These are phyloP conservation scores for Papilio aristodemus DNA, from an alignment of 1,140 invertebrate species.

Conservation along the genomic window DNA sequence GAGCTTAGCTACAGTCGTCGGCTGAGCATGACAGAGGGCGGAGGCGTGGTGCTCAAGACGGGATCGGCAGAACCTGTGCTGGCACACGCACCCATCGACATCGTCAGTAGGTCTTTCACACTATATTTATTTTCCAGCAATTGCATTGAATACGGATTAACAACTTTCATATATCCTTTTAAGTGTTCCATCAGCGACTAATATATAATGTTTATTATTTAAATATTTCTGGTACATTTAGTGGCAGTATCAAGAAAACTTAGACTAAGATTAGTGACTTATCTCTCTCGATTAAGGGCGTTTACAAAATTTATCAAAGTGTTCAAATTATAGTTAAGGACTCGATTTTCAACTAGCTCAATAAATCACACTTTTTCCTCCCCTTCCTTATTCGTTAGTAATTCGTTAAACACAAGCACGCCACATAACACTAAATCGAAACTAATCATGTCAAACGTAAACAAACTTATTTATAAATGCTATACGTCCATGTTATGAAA, in stretches of 20 bases:
- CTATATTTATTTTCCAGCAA: constrained; percentile 5
- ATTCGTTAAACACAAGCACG: not conserved
- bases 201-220: too few species aligned
- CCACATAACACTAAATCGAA: not conserved
- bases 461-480: not conserved
- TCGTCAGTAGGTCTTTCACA: constrained; percentile 63
- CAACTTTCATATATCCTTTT: too few species aligned
- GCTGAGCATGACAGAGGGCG: constrained; percentile 69
- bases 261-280: too few species aligned
- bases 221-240: too few species aligned
- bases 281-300: too few species aligned
- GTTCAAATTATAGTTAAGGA: not conserved
- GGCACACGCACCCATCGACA: constrained; percentile 71
- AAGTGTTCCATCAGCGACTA: too few species aligned
- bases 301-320: not conserved
- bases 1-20: constrained; percentile 73
- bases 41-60: constrained; percentile 69
- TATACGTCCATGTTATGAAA: not conserved
- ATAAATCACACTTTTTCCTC: too few species aligned
- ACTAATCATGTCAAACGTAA: not conserved
- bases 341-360: not conserved
- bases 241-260: too few species aligned
- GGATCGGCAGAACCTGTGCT: constrained; percentile 68
- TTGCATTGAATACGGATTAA: not conserved
- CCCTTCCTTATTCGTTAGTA: too few species aligned